Evolutionary conservation across 2,797 vertebrate genomes (phyloP).

Genomic region (Parauchenoglanis punctatus): DNA sequence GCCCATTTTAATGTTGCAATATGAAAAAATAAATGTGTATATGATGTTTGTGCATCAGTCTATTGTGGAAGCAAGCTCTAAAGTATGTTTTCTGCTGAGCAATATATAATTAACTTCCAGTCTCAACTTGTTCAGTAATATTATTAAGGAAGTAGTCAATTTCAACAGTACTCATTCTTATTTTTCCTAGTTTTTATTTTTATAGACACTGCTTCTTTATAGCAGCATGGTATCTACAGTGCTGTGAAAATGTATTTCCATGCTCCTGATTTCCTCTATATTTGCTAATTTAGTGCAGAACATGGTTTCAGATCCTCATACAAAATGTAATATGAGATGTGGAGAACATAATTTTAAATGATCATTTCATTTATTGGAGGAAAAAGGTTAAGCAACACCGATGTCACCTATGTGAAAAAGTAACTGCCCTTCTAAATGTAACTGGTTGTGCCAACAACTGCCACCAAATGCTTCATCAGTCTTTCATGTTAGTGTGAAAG

Average conservation of each 20-base stretch:
- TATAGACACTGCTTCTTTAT: background rate
- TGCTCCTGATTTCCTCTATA: background rate
- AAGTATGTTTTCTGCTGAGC: slow-evolving; percentile 11
- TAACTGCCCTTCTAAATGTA: background rate
- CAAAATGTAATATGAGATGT: background rate
- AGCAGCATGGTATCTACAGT: background rate
- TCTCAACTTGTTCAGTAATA: slow-evolving; percentile 13
- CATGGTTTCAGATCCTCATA: background rate
- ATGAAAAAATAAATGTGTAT: background rate
- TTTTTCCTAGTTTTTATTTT: background rate
- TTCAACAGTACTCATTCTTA: background rate
- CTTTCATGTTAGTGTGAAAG: background rate
- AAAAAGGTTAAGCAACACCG: background rate
- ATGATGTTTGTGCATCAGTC: background rate
- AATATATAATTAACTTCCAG: slow-evolving; percentile 4
- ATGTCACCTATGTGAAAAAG: background rate
- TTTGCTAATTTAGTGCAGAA: background rate
- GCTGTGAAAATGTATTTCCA: background rate
- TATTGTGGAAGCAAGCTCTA: background rate
- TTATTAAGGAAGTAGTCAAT: slow-evolving; percentile 21
- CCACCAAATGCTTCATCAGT: background rate
- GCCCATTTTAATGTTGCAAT: background rate
- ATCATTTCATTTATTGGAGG: background rate
- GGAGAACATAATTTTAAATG: background rate
- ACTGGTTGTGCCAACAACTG: background rate